A percentile compares a stretch with the other conserved stretches of the same genome.
Conservation (phyloP, 2,888 invertebrate species). For the Blera fallax region DNA sequence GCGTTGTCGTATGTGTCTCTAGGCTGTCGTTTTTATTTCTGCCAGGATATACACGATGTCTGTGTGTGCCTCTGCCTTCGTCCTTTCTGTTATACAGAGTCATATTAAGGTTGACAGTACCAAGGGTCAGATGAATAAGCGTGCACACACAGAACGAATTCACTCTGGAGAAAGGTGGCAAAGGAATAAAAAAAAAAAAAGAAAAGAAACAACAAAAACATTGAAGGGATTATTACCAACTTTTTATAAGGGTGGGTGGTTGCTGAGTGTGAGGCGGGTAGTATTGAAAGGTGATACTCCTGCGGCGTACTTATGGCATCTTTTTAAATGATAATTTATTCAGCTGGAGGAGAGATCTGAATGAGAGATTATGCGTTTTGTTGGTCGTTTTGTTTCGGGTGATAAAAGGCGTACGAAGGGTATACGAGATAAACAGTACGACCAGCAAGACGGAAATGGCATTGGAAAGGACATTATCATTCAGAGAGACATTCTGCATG, state of each 20-base stretch:
- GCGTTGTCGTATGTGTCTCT: constrained; percentile 80
- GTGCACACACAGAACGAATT: constrained; percentile 8
- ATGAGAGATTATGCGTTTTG: constrained; percentile 62
- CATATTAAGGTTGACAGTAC: constrained; percentile 58
- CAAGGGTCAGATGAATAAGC: constrained; percentile 65
- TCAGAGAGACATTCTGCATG: constrained; percentile 28
- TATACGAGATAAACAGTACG: constrained; percentile 38
- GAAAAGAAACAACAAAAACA: constrained; percentile 32
- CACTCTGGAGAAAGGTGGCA: constrained; percentile 55
- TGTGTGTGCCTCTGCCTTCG: constrained; percentile 10
- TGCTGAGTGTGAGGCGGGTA: constrained; percentile 24
- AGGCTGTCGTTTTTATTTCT: constrained; percentile 81
- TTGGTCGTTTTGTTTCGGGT: constrained; percentile 59
- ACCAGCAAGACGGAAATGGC: constrained; percentile 40
- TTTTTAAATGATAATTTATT: constrained; percentile 73
- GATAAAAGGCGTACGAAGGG: constrained; percentile 51
- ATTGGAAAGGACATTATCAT: constrained; percentile 59
- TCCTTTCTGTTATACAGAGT: constrained; percentile 48
- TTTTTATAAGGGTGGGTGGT: constrained; percentile 47
- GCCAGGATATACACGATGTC: constrained; percentile 40
- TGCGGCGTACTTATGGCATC: constrained; percentile 71
- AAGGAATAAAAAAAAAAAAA: constrained; percentile 13
- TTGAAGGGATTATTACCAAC: constrained; percentile 66
- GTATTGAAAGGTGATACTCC: constrained; percentile 72
- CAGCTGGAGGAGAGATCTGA: constrained; percentile 64